Conservation (phyloP, 2,797 vertebrate species). For the Centroberyx gerrardi region DNA sequence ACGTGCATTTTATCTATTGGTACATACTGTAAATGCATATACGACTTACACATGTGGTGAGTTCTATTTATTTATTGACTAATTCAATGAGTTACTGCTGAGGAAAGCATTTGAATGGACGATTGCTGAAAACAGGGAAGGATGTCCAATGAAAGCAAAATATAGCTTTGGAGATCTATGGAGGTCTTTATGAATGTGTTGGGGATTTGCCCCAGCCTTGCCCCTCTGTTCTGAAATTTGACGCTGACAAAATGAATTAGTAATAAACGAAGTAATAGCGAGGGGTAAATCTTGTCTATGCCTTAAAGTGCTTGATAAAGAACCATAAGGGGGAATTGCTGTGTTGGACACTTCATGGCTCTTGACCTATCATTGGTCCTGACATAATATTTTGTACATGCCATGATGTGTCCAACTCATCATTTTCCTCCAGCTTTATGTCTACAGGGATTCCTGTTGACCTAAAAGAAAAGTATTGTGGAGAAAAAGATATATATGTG, state of each 20-base stretch:
- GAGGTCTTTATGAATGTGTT: conserved; percentile 35
- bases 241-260: neutral
- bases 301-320: conserved; percentile 50
- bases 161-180: conserved; percentile 26
- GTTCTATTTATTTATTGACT: conserved; percentile 61
- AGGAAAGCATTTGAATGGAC: conserved; percentile 13
- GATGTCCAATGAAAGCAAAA: conserved; percentile 53
- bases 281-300: conserved; percentile 30
- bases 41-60: conserved; percentile 31
- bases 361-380: conserved; percentile 10
- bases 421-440: neutral
- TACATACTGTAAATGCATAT: conserved; percentile 58
- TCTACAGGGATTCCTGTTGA: neutral
- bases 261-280: neutral
- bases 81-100: conserved; percentile 18
- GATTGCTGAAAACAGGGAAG: conserved; percentile 15
- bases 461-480: neutral
- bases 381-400: conserved; percentile 49
- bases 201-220: neutral
- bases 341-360: conserved; percentile 18
- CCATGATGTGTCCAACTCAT: conserved; percentile 5
- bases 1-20: conserved; percentile 21
- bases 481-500: conserved; percentile 18
- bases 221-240: neutral
- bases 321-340: neutral